Evolutionary conservation across 1,140 invertebrate species (phyloP).

Genomic region (Teleogryllus occipitalis): DNA sequence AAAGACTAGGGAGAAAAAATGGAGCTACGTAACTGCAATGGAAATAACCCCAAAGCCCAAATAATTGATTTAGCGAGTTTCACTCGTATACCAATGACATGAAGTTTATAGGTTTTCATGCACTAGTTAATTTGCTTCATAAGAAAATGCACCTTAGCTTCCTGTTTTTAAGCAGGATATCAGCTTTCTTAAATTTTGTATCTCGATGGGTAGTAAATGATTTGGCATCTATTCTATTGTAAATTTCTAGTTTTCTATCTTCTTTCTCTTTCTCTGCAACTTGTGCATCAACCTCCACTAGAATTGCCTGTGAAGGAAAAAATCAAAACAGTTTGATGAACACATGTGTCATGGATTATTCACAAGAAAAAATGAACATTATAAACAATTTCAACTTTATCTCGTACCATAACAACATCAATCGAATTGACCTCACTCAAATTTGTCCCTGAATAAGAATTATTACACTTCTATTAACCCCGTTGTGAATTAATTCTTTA

Average conservation of each 20-base stretch:
- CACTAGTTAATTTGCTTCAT: background rate
- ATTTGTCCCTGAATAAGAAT: too few relatives aligned
- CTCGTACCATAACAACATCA: too few relatives aligned
- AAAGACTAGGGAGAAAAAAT: too few relatives aligned
- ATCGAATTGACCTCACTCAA: too few relatives aligned
- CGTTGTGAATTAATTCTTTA: too few relatives aligned
- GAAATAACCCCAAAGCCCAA: too few relatives aligned
- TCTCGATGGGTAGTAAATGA: conserved; percentile 75
- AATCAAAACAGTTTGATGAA: background rate
- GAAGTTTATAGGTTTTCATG: too few relatives aligned
- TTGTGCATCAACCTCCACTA: conserved; percentile 80
- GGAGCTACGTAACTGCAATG: too few relatives aligned
- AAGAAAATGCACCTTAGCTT: conserved; percentile 54
- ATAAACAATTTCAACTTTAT: too few relatives aligned
- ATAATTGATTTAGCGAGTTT: too few relatives aligned
- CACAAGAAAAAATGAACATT: background rate
- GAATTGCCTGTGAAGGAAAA: conserved; percentile 52
- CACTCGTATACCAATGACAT: too few relatives aligned
- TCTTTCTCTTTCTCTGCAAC: conserved; percentile 87
- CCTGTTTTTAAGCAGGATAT: conserved; percentile 72
- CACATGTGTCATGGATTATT: background rate
- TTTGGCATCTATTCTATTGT: conserved; percentile 85
- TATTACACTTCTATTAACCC: too few relatives aligned
- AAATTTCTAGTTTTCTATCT: conserved; percentile 83
- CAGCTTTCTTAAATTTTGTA: conserved; percentile 89